Evolutionary conservation across 1,140 invertebrate species (phyloP), one percentile per base, ranked within the genome.

Genomic region (Euura saliciscinereae): DNA sequence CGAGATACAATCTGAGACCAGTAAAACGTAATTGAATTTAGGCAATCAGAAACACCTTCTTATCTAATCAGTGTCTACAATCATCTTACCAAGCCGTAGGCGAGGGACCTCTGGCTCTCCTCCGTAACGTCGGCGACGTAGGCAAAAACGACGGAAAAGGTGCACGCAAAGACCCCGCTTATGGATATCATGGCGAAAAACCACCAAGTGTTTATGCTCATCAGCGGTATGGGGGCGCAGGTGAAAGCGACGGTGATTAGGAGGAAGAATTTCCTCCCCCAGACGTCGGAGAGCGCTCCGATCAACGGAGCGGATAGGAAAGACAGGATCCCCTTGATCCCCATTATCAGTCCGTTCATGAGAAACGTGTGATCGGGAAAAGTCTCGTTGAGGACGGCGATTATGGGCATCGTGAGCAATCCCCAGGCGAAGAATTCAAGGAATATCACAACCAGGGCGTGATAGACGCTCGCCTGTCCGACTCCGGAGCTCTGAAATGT

Each of bases 351-450:
- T 73, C 98, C 98, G 92, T 99, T 99, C 96, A 99, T 99, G 59
- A 99, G 91, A 89, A 99, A 99, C 80, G 98, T 99, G 83, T 99
- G 98, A 88, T 98, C 94, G 73, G 98, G 98, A 89, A 99, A 99
- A 68, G 98, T 99, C 78, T 96, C 93, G 87, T 99, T 98, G 75
- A 99, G 88, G 77, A 98, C 98, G 77, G 95, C 94, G 85, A 99
- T 99, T 83, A 99, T 95, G 67, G 98, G 98, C 90, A 98, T 97
- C 64, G 98, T 99, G 66, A 99, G 91, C 75, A 99, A 90, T 71
- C 98, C 98, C 98, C 98, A 99, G 72, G 98, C 96, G 89, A 99
- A 99, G 90, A 99, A 99, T 90, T 99, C 98, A 85, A 99, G 90
- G 89, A 99, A 99, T 88, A 99, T 99, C 78, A 99, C 97, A 79